phyloP scores from a whole-genome alignment of 2,113 vertebrate species.

The Tragelaphus buxtoni region DNA sequence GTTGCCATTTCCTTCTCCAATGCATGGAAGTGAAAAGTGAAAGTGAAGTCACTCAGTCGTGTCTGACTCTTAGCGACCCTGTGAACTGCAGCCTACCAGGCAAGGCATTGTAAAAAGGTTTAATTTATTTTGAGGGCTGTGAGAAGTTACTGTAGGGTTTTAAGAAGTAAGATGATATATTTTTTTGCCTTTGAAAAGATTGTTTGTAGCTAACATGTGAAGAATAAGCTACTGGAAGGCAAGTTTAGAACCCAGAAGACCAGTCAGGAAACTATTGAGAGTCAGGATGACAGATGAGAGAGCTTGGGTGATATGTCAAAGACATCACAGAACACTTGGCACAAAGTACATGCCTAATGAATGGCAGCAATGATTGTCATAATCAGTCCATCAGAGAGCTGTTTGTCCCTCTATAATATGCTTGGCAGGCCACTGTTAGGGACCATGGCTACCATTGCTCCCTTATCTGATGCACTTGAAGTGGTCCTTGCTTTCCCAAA shows the following conservation, averaged over 20 bases:
- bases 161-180: background rate
- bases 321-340: background rate
- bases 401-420: background rate
- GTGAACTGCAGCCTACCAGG: too few relatives aligned
- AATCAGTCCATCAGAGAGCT: background rate
- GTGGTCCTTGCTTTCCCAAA: background rate
- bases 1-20: too few relatives aligned
- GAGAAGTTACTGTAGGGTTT: background rate
- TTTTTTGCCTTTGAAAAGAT: background rate
- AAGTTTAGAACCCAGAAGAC: background rate
- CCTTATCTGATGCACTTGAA: background rate
- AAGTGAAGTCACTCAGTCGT: too few relatives aligned
- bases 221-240: background rate
- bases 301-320: background rate
- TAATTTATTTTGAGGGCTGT: background rate
- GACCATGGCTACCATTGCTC: too few relatives aligned
- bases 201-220: background rate
- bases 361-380: background rate
- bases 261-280: background rate
- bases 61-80: too few relatives aligned
- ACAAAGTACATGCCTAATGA: background rate
- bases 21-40: too few relatives aligned
- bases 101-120: background rate
- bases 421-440: rapidly evolving
- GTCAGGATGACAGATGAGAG: background rate